Conservation (phyloP, 2,113 vertebrate species). For the Nasalis larvatus region DNA sequence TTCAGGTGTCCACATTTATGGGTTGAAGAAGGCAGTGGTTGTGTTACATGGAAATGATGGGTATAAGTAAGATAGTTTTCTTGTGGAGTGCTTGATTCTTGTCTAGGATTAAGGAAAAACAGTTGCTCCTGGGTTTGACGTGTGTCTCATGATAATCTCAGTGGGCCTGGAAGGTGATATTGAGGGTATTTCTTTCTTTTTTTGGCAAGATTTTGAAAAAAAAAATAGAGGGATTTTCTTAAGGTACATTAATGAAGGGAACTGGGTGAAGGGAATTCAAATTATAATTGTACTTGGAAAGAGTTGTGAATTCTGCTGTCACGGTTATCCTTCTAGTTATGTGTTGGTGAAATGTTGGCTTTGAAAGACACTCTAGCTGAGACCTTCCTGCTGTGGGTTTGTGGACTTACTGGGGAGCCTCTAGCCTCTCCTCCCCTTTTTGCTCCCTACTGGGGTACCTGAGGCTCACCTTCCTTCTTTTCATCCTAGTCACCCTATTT, state of each 20-base stretch:
- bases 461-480: no score
- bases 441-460: no score
- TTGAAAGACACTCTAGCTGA: background rate
- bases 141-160: background rate
- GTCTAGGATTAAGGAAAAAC: background rate
- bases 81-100: background rate
- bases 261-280: no score
- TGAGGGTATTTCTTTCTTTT: background rate
- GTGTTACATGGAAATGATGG: background rate
- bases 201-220: background rate
- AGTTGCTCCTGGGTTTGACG: background rate
- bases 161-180: background rate
- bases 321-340: background rate
- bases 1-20: fast-evolving
- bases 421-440: background rate
- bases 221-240: background rate
- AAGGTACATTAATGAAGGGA: background rate
- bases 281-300: background rate
- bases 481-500: fast-evolving
- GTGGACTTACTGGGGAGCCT: no score
- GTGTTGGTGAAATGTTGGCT: background rate
- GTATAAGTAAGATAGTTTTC: background rate
- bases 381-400: fast-evolving
- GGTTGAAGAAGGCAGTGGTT: background rate
- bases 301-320: background rate